Base-by-base conservation (phyloP, 2,797 vertebrate species). In the Lutjanus campechanus region DNA sequence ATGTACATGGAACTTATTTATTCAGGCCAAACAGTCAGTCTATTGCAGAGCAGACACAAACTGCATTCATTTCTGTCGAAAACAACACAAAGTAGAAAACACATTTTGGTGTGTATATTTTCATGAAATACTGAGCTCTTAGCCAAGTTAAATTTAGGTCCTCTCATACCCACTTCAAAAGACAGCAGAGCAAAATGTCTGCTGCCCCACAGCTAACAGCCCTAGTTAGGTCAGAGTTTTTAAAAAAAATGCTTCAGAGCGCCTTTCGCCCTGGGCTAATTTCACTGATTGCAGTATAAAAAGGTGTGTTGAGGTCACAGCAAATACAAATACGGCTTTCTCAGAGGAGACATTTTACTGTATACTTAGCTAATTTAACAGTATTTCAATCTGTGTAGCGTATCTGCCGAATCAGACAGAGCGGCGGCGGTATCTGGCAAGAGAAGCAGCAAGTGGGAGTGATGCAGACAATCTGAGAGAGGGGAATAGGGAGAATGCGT, bases 1-100 rank as follows among this genome's bases (percentile, higher is more conserved):
- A 79, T 41, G 79, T 84, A 76, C 86, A 85, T 84, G 83, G 80
- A 83, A 71, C 82, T 84, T 88, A 82, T 84, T 90, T 92, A 91
- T 90, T 86, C 85, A 84, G 85, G 50, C 77, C 76, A 79, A 84
- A 77, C 72, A 83, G 60, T 63, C 80, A 76, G 76, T 64, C 53
- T 76, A 15, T 64, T 61, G 60, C 75, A 79, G 53, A 77, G 65
- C 54, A 81, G 76, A 85, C 13, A 59, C 55, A 80, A 81, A 83
- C 61, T 77, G 53, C 50, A 58, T 73, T 79, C 5, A 82, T 77
- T 83, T 80, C 63, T 71, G 44, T 60, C 75, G 11, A 56, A 58
- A 69, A 87, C 76, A 85, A 91, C 67, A 82, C 88, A 83, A 50
- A 76, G 81, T 50, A 69, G 54, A 82, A 75, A 79, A 76, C 77